Base-by-base conservation (phyloP, 2,113 vertebrate genomes). In the Triplophysa dalaica region DNA sequence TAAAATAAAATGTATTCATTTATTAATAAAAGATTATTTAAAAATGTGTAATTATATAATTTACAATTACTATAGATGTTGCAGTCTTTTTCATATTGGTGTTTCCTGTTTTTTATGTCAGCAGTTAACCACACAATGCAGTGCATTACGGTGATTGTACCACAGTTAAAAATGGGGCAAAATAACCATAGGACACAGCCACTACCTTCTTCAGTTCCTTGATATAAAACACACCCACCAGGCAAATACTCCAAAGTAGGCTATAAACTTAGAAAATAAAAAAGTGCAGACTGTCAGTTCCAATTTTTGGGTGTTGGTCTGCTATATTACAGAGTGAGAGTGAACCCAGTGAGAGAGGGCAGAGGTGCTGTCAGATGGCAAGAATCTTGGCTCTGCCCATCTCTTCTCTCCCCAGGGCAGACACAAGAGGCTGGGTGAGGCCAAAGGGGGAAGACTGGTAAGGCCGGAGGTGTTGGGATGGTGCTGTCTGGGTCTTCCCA, bases 381-480 rank as follows among this genome's bases (percentile, higher is more conserved):
- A 41, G 17, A 19, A 16, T n/a, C 64, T 60, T n/a, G 24, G 13
- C 50, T 78, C 54, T 67, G 24, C 62, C 58, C 48, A 29, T 54
- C 77, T 75, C 56, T 52, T 38, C 69, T 75, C 65, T 41, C 48
- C 56, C 41, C 56, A 75, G 33, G 50, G 54, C 29, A 38, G 45
- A 78, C 56, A 33, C 70, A 16, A 0, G 64, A 82, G 64, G 33
- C 65, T 70, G 48, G 62, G 33, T 61, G 68, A 79, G 61, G 65
- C 72, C 38, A 56, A 38, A 6, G 19, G 68, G 67, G 67, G 75
- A 38, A 75, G n/a, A 4, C 45, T 38, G 48, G 48, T 50, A 70
- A 79, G 50, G 61, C 26, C 60, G 38, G 63, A 79, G 72, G n/a
- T 70, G 52, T 52, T 29, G 48, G 61, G 50, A 66, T 48, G 48